Evolutionary conservation across 2,888 invertebrate species (phyloP), one percentile per base, ranked within the genome.

Genomic region (Phrixothrix hirtus): DNA sequence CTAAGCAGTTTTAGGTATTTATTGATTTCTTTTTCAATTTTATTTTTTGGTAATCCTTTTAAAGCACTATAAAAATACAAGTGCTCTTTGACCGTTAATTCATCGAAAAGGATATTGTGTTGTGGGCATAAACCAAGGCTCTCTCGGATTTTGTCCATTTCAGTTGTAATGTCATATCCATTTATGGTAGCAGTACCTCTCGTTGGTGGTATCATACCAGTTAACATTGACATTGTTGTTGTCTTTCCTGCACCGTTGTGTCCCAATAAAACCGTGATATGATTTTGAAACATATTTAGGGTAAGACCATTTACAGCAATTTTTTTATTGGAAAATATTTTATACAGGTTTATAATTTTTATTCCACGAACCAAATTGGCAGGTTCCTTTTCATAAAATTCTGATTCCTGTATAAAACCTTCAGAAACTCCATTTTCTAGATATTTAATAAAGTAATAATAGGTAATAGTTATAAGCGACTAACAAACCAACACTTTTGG

Each of bases 221-320:
- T 94, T 32, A 95, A 76, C 87, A 95, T 94, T 0, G 92, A 91
- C 81, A 95, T 93, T 1, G 94, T 92, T 0, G 95, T 95, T 0
- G 94, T 93, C 78, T 95, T 95, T 6, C 95, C 95, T 36, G 95
- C 95, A 1, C 95, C 95, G 68, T 92, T 93, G 51, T 76, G 77
- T 0, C 89, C 90, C 30, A 92, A 75, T n/a, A 90, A 70, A 1
- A 90, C 92, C 0, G 94, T 94, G 54, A 95, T 93, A 77, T 95
- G 93, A 55, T 89, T 87, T 68, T 90, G 86, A 69, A 89, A 95
- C 82, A 95, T 88, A 64, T 90, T 89, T 53, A 93, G 66, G 10
- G 82, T 82, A 38, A 93, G 74, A 49, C 85, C 83, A 49, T 85
- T 80, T 0, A 89, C 88, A 1, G 84, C 89, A 15, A 78, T 70